These are phyloP conservation scores for Apodemia zela DNA, from an alignment of 2,888 invertebrate genomes.

Conservation along the genomic window DNA sequence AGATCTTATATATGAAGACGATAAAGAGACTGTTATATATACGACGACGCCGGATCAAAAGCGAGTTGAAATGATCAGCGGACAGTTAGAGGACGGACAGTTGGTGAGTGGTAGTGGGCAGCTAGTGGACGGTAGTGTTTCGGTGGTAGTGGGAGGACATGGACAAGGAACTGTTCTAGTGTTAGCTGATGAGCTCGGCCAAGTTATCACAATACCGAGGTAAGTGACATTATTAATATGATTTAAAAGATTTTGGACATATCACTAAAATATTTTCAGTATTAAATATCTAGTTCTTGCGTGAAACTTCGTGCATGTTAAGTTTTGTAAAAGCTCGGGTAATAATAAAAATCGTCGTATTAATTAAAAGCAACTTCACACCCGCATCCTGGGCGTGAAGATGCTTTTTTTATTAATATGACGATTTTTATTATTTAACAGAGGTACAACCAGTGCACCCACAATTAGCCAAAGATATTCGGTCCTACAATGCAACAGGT, in stretches of 20 bases:
- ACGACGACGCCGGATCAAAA: slow-evolving; percentile 89
- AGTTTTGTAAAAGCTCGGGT: no score
- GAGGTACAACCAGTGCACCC: no score
- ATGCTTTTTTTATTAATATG: no score
- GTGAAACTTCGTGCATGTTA: no score
- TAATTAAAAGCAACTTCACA: no score
- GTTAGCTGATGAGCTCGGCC: slow-evolving; percentile 84
- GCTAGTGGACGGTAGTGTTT: slow-evolving; percentile 75
- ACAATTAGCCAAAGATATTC: no score
- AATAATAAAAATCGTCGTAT: no score
- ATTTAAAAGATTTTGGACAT: neutral
- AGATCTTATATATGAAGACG: slow-evolving; percentile 91
- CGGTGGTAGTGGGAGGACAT: slow-evolving; percentile 72
- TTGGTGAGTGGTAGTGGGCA: slow-evolving; percentile 73
- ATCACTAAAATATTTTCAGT: no score
- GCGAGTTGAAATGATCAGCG: slow-evolving; percentile 88
- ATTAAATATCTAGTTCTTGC: no score
- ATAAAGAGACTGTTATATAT: slow-evolving; percentile 91
- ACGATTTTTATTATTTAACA: no score
- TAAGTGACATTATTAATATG: slow-evolving; percentile 42
- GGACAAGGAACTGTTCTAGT: slow-evolving; percentile 84
- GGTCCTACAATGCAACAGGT: no score
- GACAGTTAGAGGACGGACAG: slow-evolving; percentile 82
- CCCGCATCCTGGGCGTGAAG: no score
- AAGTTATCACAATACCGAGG: slow-evolving; percentile 84